Conservation (phyloP, 2,113 vertebrate species). For the Myrmecobius fasciatus region DNA sequence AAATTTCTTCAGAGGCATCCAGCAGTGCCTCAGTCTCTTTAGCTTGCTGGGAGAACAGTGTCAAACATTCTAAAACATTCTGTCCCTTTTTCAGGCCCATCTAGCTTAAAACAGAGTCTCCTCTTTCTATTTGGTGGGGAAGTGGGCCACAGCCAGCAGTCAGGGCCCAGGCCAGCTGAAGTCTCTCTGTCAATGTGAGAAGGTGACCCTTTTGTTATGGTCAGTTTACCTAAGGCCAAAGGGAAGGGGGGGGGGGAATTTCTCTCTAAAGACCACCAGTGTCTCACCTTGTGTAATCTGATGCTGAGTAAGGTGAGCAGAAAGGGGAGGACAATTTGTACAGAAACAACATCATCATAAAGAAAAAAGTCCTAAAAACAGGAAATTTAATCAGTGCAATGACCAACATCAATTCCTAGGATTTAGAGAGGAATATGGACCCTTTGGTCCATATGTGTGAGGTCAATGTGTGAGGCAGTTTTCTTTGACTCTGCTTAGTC, state of each 20-base stretch:
- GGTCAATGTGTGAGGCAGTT: background rate
- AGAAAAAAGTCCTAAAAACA: background rate
- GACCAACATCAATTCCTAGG: background rate
- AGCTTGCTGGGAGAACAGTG: background rate
- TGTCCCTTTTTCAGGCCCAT: background rate
- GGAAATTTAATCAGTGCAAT: background rate
- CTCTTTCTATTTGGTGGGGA: background rate
- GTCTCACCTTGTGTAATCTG: background rate
- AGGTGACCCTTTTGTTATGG: background rate
- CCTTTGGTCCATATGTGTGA: background rate
- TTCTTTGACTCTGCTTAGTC: background rate
- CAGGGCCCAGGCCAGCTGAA: background rate
- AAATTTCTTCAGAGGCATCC: constrained; percentile 66
- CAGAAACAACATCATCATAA: background rate
- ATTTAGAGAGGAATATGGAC: background rate
- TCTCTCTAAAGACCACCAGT: background rate
- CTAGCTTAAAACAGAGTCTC: background rate
- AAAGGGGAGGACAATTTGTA: background rate
- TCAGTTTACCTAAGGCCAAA: background rate
- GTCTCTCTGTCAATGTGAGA: background rate
- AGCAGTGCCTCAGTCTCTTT: background rate
- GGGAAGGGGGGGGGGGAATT: background rate
- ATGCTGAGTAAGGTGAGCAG: background rate
- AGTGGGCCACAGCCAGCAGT: background rate
- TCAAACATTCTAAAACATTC: fast-evolving